Evolutionary conservation across 1,140 invertebrate genomes (phyloP), one percentile per base, ranked within the genome.

Genomic region (Dendrolimus punctatus): DNA sequence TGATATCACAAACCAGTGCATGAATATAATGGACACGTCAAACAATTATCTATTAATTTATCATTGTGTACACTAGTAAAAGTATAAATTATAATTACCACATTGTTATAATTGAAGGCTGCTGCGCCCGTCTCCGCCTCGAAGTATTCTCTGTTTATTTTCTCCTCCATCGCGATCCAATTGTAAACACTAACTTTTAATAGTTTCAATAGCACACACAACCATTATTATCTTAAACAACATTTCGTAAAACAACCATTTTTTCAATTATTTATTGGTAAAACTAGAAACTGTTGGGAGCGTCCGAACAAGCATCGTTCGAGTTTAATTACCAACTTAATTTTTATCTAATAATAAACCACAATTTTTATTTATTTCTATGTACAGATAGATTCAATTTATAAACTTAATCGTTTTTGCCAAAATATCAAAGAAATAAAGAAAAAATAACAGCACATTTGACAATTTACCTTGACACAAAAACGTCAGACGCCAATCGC

Each of bases 71-170:
- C n/a, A n/a, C 4, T 9, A 10, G 43, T 45, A 45, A 45, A 45
- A 10, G 23, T 45, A 45, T n/a, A 9, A 45, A 45, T n/a, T 9
- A 45, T 45, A 45, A 45, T 80, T 62, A 85, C 79, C 81, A 82
- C 76, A 81, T 85, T 82, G 58, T 81, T 81, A 51, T 76, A 85
- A 58, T 85, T 85, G 74, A 81, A 85, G 74, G 74, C 67, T 72
- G 73, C 62, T 53, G 79, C 68, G 23, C 23, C 23, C 23, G 23
- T 23, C 42, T 66, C 76, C 60, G 76, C 64, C 52, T 71, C 68
- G 53, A 74, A 82, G 54, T 80, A 82, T 68, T 85, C 79, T 60
- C 72, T 60, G 55, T 85, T 82, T 51, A 82, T 64, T 64, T 85
- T 85, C 51, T 85, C 81, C 51, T 78, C 73, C 81, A 85, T 85